Evolutionary conservation across 2,888 invertebrate species (phyloP), one percentile per base, ranked within the genome.

Genomic region (Melieria crassipennis): DNA sequence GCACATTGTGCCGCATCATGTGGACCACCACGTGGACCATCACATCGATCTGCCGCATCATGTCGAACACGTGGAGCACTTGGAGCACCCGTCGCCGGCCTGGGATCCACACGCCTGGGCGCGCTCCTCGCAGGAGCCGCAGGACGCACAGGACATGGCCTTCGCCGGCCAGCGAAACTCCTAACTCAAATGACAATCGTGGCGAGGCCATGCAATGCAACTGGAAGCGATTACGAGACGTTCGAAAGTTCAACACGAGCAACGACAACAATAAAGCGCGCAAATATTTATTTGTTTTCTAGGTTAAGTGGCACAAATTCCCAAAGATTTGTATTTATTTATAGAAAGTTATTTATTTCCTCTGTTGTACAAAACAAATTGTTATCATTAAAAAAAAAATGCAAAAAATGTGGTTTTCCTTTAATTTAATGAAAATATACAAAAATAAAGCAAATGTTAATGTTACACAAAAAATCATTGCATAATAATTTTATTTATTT

Each of bases 41-140:
- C 92, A 93, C 76, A 77, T 84, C 65, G 83, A 84, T 58, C 73
- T 84, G 75, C 85, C 85, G 4, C 89, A 90, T 75, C 81, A 79
- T 73, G 80, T 84, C 70, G 85, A 85, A 63, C 93, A 93, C 69
- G 79, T 84, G 62, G 86, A 86, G 56, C 92, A 93, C 74, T 77
- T 86, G 74, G 86, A 86, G 70, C 85, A 86, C 75, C 80, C 84
- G n/a, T 80, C 85, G 11, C 84, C 86, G 10, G 86, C 85, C 58
- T 88, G 88, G 88, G 80, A 86, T 85, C 83, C 86, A 30, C 91
- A 91, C 79, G 90, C 90, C 5, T 91, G 92, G 86, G 90, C 90
- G 72, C 88, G 92, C 76, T 88, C 85, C 83, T 78, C 90, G 81
- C 90, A 89, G 77, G 84, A 85, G 75, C 81, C 80, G 10, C 79